A percentile compares a stretch with the other conserved stretches of the same genome.
These are phyloP conservation scores for Heliocidaris erythrogramma DNA, from an alignment of 35 echinoderm and acorn worm genomes.

Conservation along the genomic window DNA sequence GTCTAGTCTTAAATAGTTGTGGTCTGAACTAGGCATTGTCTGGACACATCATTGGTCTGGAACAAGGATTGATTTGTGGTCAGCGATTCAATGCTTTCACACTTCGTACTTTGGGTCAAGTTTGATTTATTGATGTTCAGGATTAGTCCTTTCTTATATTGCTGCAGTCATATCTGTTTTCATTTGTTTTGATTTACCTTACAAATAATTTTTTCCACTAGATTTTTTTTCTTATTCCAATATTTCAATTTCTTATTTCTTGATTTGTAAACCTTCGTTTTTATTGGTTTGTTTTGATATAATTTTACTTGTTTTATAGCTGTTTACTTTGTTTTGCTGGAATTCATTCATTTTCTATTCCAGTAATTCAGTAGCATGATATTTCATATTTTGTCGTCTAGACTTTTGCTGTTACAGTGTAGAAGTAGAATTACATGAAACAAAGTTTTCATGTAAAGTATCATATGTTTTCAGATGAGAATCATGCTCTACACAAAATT, in stretches of 20 bases:
- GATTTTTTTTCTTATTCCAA: too few relatives aligned
- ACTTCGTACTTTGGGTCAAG: background rate
- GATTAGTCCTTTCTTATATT: background rate
- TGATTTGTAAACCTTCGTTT: background rate
- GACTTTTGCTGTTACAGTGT: background rate
- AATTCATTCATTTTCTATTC: background rate
- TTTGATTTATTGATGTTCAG: background rate
- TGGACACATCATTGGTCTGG: background rate
- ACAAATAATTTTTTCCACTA: background rate
- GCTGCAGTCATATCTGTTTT: background rate
- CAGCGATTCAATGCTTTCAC: background rate
- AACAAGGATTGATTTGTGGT: background rate
- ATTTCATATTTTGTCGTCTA: background rate
- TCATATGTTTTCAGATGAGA: background rate
- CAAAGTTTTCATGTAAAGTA: background rate
- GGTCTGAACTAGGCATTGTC: too few relatives aligned
- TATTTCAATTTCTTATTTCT: background rate
- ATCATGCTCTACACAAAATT: background rate
- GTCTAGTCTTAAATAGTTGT: too few relatives aligned
- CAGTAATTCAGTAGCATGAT: background rate
- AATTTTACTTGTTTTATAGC: background rate
- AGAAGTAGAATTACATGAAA: background rate
- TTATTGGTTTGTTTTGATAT: background rate
- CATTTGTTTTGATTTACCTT: background rate
- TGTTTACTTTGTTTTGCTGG: background rate